Conservation (phyloP, 2,888 invertebrate species). For the Eudasyphora cyanicolor region DNA sequence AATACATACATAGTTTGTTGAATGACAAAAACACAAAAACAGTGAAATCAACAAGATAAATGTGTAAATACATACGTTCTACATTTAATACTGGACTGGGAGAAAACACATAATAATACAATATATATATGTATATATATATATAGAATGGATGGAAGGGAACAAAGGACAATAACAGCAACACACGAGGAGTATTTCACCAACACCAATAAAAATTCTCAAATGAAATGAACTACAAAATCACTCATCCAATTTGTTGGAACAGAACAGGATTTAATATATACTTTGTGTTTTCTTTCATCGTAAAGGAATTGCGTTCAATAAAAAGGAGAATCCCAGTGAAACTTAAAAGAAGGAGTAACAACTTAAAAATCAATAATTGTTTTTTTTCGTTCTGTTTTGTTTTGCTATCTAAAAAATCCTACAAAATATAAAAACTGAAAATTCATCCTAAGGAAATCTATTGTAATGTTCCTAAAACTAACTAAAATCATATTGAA, state of each 20-base stretch:
- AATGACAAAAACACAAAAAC: constrained; percentile 48
- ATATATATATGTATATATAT: neutral
- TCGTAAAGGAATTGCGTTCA: neutral
- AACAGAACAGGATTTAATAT: constrained; percentile 66
- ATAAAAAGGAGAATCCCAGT: neutral
- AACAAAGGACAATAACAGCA: constrained; percentile 11
- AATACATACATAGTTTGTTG: too few species aligned
- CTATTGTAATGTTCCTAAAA: neutral
- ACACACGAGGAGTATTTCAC: constrained; percentile 5
- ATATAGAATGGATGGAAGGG: neutral
- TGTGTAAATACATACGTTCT: neutral
- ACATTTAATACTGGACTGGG: neutral
- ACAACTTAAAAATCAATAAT: neutral
- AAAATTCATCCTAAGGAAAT: constrained; percentile 1
- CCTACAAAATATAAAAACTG: constrained; percentile 20
- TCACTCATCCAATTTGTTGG: neutral
- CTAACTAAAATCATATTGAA: constrained; percentile 23
- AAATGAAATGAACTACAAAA: neutral
- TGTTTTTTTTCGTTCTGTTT: neutral
- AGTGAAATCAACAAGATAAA: neutral
- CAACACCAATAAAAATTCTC: constrained; percentile 6
- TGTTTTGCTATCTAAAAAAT: neutral
- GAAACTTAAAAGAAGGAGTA: neutral
- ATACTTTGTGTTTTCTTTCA: constrained; percentile 71
- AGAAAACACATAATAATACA: constrained; percentile 6